phyloP scores from a whole-genome alignment of 2,797 vertebrate species.

The Poeciliopsis infans region DNA sequence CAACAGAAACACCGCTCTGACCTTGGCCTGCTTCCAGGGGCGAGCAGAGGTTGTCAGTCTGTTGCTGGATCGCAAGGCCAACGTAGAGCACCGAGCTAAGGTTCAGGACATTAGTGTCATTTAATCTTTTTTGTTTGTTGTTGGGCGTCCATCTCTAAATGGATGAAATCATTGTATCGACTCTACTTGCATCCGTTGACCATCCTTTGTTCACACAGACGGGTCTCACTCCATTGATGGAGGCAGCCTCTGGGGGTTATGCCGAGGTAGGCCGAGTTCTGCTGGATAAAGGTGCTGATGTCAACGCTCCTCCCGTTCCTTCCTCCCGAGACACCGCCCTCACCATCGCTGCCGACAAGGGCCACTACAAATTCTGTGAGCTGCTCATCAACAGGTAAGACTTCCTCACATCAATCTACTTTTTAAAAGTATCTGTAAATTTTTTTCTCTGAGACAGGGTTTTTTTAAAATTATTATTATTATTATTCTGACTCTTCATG shows the following conservation, averaged over 20 bases:
- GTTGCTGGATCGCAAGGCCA: conserved; percentile 96
- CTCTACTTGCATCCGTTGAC: background rate
- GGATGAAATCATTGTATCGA: background rate
- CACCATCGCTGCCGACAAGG: conserved; percentile 99
- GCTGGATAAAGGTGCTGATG: conserved; percentile 97
- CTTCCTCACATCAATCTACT: background rate
- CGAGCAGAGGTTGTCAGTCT: conserved; percentile 98
- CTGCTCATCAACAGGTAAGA: conserved; percentile 94
- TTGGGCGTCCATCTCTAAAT: background rate
- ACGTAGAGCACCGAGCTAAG: conserved; percentile 98
- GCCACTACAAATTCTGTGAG: conserved; percentile 99
- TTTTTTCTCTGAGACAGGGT: background rate
- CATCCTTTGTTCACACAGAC: conserved; percentile 79
- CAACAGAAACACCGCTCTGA: conserved; percentile 97
- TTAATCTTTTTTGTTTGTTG: background rate
- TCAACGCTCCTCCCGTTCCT: conserved; percentile 97
- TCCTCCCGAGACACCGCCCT: conserved; percentile 98
- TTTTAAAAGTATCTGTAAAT: background rate
- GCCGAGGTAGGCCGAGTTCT: conserved; percentile 98
- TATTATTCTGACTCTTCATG: background rate
- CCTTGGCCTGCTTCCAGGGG: conserved; percentile 97
- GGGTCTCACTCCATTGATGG: conserved; percentile 98
- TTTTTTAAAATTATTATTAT: background rate
- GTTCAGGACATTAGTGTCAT: conserved; percentile 62
- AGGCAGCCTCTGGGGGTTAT: conserved; percentile 97